Evolutionary conservation across 23 tunicate genomes (phyloP), one percentile per base, ranked within the genome.

Genomic region (Aplidium turbinatum): DNA sequence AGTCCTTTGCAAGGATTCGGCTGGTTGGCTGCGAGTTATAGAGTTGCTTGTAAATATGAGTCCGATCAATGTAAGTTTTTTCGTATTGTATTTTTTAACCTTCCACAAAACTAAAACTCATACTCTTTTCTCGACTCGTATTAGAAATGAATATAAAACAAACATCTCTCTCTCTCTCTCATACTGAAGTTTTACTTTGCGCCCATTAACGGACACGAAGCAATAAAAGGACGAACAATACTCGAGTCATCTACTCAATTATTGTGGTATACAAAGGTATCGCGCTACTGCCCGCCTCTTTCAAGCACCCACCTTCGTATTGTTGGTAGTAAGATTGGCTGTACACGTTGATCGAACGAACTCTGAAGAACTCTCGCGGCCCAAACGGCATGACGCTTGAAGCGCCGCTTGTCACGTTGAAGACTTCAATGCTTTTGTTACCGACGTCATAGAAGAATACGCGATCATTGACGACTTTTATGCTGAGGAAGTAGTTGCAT

Each of bases 301-400:
- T n/a, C n/a, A n/a, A n/a, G n/a, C n/a, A n/a, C n/a, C n/a, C 61
- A 81, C 87, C 76, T 27, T 48, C 58, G 45, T 26, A 81, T 19
- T 30, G 42, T 45, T 60, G 20, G 70, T 81, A 81, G 36, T 74
- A 72, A 18, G 72, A 51, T 9, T 30, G 33, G 38, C 87, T 81
- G 73, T 32, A 81, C 0, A 81, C 34, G 1, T 62, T 57, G 22
- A 81, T 31, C 18, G 87, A 54, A 0, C 72, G 63, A 31, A 72
- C 79, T 11, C 79, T 40, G 63, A 81, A 81, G 35, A 81, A 81
- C 46, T 81, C 87, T 31, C 80, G 80, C 19, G 87, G 87, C 32
- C 87, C 87, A 33, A 29, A 81, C 46, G 79, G 72, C 24, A 48
- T 20, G 72, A 81, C 63, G 39, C 79, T 58, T 13, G 71, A 13